Base-by-base conservation (phyloP, 2,888 invertebrate species). In the Crossocerus cetratus region DNA sequence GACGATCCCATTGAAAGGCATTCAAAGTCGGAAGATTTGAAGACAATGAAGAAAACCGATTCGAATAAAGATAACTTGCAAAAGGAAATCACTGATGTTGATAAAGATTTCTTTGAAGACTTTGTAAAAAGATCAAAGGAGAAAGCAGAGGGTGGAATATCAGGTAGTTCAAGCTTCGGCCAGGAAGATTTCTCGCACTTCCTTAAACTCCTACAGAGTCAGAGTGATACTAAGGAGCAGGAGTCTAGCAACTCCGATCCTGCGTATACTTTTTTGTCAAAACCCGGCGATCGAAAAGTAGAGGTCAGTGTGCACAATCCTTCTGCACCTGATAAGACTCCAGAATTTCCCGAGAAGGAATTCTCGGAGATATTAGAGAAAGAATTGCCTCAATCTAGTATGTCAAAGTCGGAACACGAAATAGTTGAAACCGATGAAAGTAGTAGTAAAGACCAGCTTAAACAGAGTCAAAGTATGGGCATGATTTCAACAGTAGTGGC, bases 311-410 rank as follows among this genome's bases (percentile, higher is more conserved):
- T 53, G 3, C 73, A 76, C 3, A 58, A 32, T 13, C 70, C 59
- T 62, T 42, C 65, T 3, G 45, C 49, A 23, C 79, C 74, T 83
- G 70, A 72, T 5, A 78, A 90, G 86, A 80, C 84, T 83, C 62
- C 91, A 83, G 76, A 78, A 22, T 86, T 83, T 70, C 89, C 91
- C 72, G 86, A 91, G 84, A 77, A 91, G 86, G 84, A 91, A 88
- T 83, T 84, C 82, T 80, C 86, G 2, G 88, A 88, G 63, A 88
- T 89, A 70, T 69, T 88, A 49, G 82, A 87, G 32, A 88, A 87
- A 57, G 87, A 87, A 69, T 68, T 87, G 79, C 64, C 77, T 32
- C 59, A 69, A 3, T 8, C 53, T 3, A 72, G 69, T 2, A 23
- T 60, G 18, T 16, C 20, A 18, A 76, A 78, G 18, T 5, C 44